Percentiles rank a stretch among this genome's conserved stretches.
Evolutionary conservation across 2,113 vertebrate genomes (phyloP).

Genomic region (Heptranchias perlo): DNA sequence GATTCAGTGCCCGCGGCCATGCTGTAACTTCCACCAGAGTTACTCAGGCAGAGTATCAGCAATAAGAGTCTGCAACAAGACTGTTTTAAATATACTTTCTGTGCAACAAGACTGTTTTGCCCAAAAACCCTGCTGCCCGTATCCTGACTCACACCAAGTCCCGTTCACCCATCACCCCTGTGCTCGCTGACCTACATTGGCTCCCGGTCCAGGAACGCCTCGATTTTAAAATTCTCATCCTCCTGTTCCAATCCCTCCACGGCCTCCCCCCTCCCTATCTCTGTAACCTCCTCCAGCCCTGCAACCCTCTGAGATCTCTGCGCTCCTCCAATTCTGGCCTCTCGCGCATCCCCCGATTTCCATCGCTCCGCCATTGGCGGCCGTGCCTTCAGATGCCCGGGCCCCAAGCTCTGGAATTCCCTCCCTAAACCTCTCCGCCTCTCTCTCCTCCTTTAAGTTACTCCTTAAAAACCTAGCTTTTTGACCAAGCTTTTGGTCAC

Average conservation of each 20-base stretch:
- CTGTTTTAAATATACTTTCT: neutral
- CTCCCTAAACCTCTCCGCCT: too few species aligned
- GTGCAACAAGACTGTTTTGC: neutral
- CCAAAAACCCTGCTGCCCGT: neutral
- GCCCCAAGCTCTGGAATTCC: too few species aligned
- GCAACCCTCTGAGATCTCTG: neutral
- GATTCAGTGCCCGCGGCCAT: neutral
- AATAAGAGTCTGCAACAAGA: neutral
- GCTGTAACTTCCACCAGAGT: neutral
- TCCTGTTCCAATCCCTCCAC: neutral
- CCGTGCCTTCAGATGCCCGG: too few species aligned
- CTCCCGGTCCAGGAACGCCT: too few species aligned
- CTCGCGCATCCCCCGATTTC: neutral
- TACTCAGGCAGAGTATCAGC: neutral
- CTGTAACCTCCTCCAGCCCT: neutral
- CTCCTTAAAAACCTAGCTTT: too few species aligned
- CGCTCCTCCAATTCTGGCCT: neutral
- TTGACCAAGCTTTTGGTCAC: too few species aligned
- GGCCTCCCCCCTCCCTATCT: neutral
- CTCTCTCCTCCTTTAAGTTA: too few species aligned
- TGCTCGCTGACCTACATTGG: too few species aligned
- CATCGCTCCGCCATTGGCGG: too few species aligned
- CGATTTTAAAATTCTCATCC: neutral
- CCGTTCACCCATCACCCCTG: neutral
- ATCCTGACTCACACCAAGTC: too few species aligned